Base-by-base conservation (phyloP, 1,140 invertebrate species). In the Pararge aegeria region DNA sequence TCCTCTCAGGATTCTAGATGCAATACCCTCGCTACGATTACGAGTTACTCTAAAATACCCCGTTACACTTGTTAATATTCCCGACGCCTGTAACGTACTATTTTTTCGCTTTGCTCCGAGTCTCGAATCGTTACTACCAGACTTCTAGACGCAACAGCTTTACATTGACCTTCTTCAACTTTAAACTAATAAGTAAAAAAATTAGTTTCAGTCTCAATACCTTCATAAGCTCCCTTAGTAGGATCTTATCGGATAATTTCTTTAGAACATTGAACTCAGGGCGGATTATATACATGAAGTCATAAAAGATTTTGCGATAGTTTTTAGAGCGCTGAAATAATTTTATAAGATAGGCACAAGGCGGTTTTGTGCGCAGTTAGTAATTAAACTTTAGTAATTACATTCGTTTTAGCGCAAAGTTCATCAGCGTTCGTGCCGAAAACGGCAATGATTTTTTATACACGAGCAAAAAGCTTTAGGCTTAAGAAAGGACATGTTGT, bases 371-470 rank as follows among this genome's bases (percentile, higher is more conserved):
- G 68, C 73, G 67, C 79, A 76, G 64, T 87, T 76, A 77, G 79
- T 75, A 81, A 84, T 88, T 87, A 88, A 88, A 87, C 85, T 88
- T 87, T 86, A 75, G 73, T 87, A 87, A 88, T 87, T 88, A 79
- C 81, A 71, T 77, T 83, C 83, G 87, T 89, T 89, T 80, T 34
- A 71, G 78, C 71, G 73, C 73, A 78, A 84, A 75, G 66, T 81
- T n/a, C n/a, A 79, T 63, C 49, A 70, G 72, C 79, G 77, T 75
- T 79, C 81, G 83, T 86, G 83, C 86, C 86, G 84, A 86, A 87
- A 84, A 66, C 67, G 77, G 68, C 78, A 68, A 80, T 83, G 79
- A 86, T 82, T 79, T 83, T 84, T 27, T 27, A 4, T 27, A n/a
- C n/a, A n/a, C n/a, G n/a, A n/a, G n/a, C n/a, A 27, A 27, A 27